Conservation (phyloP, 2,888 invertebrate genomes). For the Bombylius major region DNA sequence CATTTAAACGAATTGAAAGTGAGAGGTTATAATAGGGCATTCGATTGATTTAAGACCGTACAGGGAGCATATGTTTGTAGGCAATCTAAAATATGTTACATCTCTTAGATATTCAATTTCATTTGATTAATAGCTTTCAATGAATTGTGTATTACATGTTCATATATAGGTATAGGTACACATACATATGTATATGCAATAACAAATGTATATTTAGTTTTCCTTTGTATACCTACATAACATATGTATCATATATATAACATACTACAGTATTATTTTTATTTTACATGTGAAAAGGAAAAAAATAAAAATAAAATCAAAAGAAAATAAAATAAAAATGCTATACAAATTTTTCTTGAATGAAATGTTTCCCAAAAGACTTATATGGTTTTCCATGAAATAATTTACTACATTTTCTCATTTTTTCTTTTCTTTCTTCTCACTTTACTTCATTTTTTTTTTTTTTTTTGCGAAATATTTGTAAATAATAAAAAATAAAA, state of each 20-base stretch:
- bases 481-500: too few species aligned
- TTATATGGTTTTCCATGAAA: background rate
- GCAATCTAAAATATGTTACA: conserved; percentile 6
- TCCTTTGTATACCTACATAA: too few species aligned
- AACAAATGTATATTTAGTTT: background rate
- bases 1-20: too few species aligned
- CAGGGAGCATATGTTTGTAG: conserved; percentile 9
- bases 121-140: conserved; percentile 6
- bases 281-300: too few species aligned
- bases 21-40: background rate
- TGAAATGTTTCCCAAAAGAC: conserved; percentile 8
- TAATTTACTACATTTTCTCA: background rate
- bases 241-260: too few species aligned
- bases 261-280: too few species aligned
- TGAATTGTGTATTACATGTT: background rate
- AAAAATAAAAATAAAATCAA: too few species aligned
- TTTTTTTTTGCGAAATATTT: too few species aligned
- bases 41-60: conserved; percentile 11
- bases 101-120: conserved; percentile 8
- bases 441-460: too few species aligned
- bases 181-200: background rate
- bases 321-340: background rate
- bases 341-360: conserved; percentile 4
- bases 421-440: background rate
- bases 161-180: background rate